Percentiles rank a stretch among this genome's conserved stretches.
phyloP scores from a whole-genome alignment of 2,113 vertebrate species.

The Peromyscus maniculatus region DNA sequence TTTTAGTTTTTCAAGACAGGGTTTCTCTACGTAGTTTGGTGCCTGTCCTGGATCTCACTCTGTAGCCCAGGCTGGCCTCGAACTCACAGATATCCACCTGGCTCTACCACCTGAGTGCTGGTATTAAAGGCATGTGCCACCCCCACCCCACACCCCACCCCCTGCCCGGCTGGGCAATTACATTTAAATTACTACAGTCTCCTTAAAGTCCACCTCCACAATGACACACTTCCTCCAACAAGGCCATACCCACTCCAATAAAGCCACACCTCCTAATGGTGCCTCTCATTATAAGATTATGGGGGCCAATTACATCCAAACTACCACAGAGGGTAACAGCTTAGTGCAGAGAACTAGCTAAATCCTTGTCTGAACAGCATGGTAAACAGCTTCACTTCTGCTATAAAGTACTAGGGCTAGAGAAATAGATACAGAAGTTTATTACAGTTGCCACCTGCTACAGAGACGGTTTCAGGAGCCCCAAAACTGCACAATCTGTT shows the following conservation, averaged over 20 bases:
- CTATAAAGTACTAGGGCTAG: neutral
- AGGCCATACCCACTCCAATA: neutral
- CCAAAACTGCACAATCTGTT: neutral
- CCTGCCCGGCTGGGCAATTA: too few species aligned
- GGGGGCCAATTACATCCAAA: neutral
- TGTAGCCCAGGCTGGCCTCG: too few species aligned
- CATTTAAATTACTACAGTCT: neutral
- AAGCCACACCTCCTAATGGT: neutral
- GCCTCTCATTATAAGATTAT: neutral
- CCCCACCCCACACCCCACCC: too few species aligned
- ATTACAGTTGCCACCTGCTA: neutral
- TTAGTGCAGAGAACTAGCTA: neutral
- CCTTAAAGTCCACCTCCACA: neutral
- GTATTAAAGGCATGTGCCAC: too few species aligned
- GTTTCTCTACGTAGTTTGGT: too few species aligned
- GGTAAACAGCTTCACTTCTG: neutral
- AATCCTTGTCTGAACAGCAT: neutral
- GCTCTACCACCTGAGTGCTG: too few species aligned
- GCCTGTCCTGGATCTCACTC: too few species aligned
- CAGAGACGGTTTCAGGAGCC: constrained; percentile 11
- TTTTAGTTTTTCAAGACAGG: too few species aligned
- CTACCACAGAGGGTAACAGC: neutral
- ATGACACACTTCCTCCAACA: neutral
- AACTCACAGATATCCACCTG: too few species aligned
- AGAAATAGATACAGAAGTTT: neutral